Conservation (phyloP, 2,113 vertebrate genomes). For the Seriola rivoliana region DNA sequence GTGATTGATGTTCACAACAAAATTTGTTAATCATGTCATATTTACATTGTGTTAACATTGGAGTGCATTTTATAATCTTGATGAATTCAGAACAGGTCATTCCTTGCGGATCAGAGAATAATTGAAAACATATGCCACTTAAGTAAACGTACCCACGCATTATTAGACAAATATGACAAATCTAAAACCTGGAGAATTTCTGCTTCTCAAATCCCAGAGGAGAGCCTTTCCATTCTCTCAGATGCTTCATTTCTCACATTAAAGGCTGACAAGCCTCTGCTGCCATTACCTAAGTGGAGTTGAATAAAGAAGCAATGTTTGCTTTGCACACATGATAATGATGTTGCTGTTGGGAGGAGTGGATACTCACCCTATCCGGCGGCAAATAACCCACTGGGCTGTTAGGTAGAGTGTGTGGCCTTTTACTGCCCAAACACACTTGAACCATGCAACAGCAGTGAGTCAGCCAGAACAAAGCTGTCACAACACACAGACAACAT, state of each 20-base stretch:
- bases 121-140: slow-evolving; percentile 26
- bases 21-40: not conserved
- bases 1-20: not conserved
- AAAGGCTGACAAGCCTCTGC: slow-evolving; percentile 41
- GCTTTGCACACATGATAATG: slow-evolving; percentile 83
- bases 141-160: slow-evolving; percentile 29
- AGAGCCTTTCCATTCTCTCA: slow-evolving; percentile 15
- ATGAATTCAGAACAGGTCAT: slow-evolving; percentile 20
- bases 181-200: slow-evolving; percentile 46
- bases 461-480: slow-evolving; percentile 68
- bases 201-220: slow-evolving; percentile 41
- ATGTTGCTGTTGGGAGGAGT: slow-evolving; percentile 71
- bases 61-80: slow-evolving; percentile 13
- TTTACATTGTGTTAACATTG: not conserved
- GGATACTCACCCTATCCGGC: slow-evolving; percentile 62
- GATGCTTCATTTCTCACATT: slow-evolving; percentile 56
- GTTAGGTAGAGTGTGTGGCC: slow-evolving; percentile 51
- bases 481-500: slow-evolving; percentile 56
- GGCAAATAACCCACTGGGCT: slow-evolving; percentile 75
- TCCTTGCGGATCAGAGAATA: slow-evolving; percentile 26
- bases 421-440: slow-evolving; percentile 79
- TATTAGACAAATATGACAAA: slow-evolving; percentile 29
- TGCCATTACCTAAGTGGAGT: slow-evolving; percentile 67
- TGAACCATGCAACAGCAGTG: slow-evolving; percentile 54
- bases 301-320: slow-evolving; percentile 80